phyloP scores from a whole-genome alignment of 92 coral and sea anemone species.

The Zoanthus sansibaricus region DNA sequence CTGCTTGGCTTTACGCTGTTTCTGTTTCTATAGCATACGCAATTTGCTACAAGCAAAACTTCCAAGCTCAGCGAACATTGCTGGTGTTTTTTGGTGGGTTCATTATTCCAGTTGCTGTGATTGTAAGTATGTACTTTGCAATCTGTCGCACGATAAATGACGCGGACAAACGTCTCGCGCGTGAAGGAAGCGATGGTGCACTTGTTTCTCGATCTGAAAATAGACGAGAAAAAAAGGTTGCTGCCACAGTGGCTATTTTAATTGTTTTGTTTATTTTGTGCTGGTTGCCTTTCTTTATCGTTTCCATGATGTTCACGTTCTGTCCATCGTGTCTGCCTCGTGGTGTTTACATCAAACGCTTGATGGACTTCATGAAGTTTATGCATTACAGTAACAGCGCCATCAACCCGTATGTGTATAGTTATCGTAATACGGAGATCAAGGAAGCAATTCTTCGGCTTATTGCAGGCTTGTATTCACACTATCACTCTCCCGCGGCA shows the following conservation, averaged over 20 bases:
- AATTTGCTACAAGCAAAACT: constrained; percentile 37
- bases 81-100: constrained; percentile 75
- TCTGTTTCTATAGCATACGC: constrained; percentile 54
- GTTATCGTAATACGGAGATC: constrained; percentile 77
- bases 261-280: constrained; percentile 67
- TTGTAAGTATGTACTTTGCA: constrained; percentile 59
- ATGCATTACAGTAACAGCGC: constrained; percentile 87
- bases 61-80: constrained; percentile 46
- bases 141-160: constrained; percentile 55
- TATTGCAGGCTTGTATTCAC: neutral
- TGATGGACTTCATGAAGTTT: constrained; percentile 82
- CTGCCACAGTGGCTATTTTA: constrained; percentile 70
- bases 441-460: constrained; percentile 54
- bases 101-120: constrained; percentile 59
- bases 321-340: constrained; percentile 49
- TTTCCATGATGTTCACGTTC: constrained; percentile 69
- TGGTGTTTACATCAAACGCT: constrained; percentile 44
- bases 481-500: neutral
- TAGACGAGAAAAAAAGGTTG: constrained; percentile 68
- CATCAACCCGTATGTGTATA: constrained; percentile 78
- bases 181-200: constrained; percentile 41
- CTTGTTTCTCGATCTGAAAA: constrained; percentile 13
- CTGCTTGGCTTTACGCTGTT: constrained; percentile 70
- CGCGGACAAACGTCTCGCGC: constrained; percentile 51
- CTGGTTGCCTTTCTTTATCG: constrained; percentile 85